Evolutionary conservation across 2,888 invertebrate genomes (phyloP), one percentile per base, ranked within the genome.

Genomic region (Eilema griseolum): DNA sequence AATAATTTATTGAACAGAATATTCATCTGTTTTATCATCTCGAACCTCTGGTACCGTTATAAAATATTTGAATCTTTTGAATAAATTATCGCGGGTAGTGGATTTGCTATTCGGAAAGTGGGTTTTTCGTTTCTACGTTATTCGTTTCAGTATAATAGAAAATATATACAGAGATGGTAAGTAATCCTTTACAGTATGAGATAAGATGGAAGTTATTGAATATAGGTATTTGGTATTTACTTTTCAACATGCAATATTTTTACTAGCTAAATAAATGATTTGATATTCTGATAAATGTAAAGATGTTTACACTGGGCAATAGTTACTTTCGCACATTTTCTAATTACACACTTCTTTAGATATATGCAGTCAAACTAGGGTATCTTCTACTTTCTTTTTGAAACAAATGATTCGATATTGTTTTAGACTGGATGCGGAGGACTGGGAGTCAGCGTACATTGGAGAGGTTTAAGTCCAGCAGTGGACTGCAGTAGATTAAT

Each of bases 31-130:
- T 67, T 63, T 61, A 66, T 57, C n/a, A 73, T 72, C 61, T 69
- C 61, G 28, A 28, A 61, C 24, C 57, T 67, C 65, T 23, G 24
- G 57, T 37, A 69, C n/a, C 41, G 24, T 70, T 72, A 61, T 81
- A 69, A 75, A 73, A 70, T 75, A 80, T 81, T 81, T 71, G 63
- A 68, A 76, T 67, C 37, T 72, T 62, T 72, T 73, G 73, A 76
- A 79, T 72, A 76, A 74, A 76, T 74, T 70, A 78, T 62, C 10
- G 5, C 65, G 69, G 60, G n/a, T 23, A 31, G 28, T 14, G 56
- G 31, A 23, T 31, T 65, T 16, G n/a, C 26, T 46, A 71, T 68
- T 61, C 14, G 33, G 56, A 33, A 57, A 67, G 67, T 69, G 60
- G 74, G 61, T 63, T 73, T 76, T 60, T 57, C 31, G 20, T 10